phyloP scores from a whole-genome alignment of 2,113 vertebrate species.

The Gymnarchus niloticus region DNA sequence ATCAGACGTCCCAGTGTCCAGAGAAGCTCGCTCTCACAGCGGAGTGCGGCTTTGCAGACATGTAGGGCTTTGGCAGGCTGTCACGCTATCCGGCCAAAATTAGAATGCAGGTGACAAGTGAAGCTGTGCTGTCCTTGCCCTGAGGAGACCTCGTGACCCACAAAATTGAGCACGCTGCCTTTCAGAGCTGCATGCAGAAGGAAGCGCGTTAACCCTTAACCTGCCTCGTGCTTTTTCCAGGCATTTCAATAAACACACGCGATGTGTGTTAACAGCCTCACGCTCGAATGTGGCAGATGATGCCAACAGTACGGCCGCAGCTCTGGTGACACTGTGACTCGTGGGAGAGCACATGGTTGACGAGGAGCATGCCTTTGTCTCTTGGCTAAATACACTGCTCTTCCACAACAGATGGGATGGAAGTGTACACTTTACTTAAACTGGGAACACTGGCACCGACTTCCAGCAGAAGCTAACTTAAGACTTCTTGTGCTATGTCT shows the following conservation, averaged over 20 bases:
- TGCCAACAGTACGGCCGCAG: not conserved
- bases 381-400: no score
- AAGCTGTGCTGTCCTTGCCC: not conserved
- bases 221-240: no score
- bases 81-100: not conserved
- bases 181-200: no score
- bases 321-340: no score
- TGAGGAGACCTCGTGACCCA: not conserved
- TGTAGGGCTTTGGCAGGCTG: not conserved
- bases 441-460: not conserved
- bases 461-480: not conserved
- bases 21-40: not conserved
- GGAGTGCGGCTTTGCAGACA: conserved; percentile 8
- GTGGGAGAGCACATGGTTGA: no score
- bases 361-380: no score
- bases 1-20: not conserved
- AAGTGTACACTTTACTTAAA: no score
- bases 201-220: not conserved
- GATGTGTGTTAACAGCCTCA: not conserved
- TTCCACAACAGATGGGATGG: not conserved
- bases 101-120: conserved; percentile 14
- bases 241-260: not conserved
- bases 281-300: not conserved
- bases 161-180: not conserved
- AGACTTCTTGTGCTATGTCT: not conserved